Conservation (phyloP, 2,797 vertebrate species). For the Takifugu ocellatus region DNA sequence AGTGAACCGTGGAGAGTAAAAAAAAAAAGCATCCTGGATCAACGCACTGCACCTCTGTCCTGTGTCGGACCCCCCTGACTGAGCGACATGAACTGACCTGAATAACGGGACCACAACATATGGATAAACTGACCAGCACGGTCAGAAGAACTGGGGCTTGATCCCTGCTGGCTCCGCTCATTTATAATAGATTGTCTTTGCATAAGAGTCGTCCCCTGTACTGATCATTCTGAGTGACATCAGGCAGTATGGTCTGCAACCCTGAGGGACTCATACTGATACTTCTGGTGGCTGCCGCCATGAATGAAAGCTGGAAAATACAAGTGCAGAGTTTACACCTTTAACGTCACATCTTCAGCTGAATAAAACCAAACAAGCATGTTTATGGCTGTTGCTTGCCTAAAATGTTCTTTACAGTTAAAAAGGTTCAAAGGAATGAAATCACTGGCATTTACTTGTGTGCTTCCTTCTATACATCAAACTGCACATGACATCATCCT, state of each 20-base stretch:
- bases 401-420: slow-evolving; percentile 46
- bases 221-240: slow-evolving; percentile 10
- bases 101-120: slow-evolving; percentile 63
- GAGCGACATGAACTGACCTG: slow-evolving; percentile 58
- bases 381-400: slow-evolving; percentile 49
- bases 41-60: too few relatives aligned
- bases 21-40: too few relatives aligned
- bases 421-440: too few relatives aligned
- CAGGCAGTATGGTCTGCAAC: slow-evolving; percentile 43
- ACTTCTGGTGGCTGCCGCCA: slow-evolving; percentile 4
- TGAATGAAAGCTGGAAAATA: slow-evolving; percentile 22
- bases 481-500: too few relatives aligned
- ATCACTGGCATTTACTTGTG: too few relatives aligned
- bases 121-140: slow-evolving; percentile 53
- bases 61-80: slow-evolving; percentile 38
- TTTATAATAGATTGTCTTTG: slow-evolving; percentile 63
- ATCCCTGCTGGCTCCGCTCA: slow-evolving; percentile 51
- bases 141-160: slow-evolving; percentile 45
- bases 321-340: not conserved
- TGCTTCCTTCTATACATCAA: too few relatives aligned
- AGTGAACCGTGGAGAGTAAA: not conserved
- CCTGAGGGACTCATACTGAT: slow-evolving; percentile 45
- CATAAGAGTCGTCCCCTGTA: slow-evolving; percentile 52
- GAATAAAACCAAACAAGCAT: slow-evolving; percentile 22
- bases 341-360: not conserved